Evolutionary conservation across 2,888 invertebrate species (phyloP).

Genomic region (Cenopis cana): DNA sequence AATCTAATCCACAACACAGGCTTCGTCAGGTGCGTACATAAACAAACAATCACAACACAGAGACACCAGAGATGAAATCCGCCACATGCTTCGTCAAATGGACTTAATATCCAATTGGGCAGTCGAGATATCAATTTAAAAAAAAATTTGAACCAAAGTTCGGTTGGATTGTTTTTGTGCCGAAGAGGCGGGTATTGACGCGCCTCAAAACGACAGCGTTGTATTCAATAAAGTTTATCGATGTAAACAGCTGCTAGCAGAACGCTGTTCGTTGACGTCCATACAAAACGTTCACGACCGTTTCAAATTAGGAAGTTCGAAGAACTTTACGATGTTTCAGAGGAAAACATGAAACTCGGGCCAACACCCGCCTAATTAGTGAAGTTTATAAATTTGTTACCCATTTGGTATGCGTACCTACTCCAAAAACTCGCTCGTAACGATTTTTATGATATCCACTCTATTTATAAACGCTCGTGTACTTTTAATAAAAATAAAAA

Average conservation of each 20-base stretch:
- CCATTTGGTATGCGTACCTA: constrained; percentile 76
- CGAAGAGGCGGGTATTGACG: neutral
- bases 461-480: constrained; percentile 43
- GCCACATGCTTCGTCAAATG: too few species aligned
- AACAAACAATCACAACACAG: too few species aligned
- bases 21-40: too few species aligned
- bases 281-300: constrained; percentile 66
- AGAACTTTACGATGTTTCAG: constrained; percentile 67
- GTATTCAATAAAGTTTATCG: constrained; percentile 39
- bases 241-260: constrained; percentile 41
- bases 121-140: neutral
- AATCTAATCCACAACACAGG: too few species aligned
- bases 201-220: constrained; percentile 19
- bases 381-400: constrained; percentile 81
- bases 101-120: too few species aligned
- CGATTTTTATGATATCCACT: constrained; percentile 57
- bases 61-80: too few species aligned
- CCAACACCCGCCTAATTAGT: constrained; percentile 73
- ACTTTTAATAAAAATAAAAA: constrained; percentile 36
- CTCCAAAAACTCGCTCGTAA: constrained; percentile 59
- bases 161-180: neutral
- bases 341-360: constrained; percentile 75
- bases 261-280: constrained; percentile 43
- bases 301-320: constrained; percentile 73
- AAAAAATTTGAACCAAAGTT: too few species aligned